Evolutionary conservation across 2,797 vertebrate genomes (phyloP), one percentile per base, ranked within the genome.

Genomic region (Pempheris klunzingeri): DNA sequence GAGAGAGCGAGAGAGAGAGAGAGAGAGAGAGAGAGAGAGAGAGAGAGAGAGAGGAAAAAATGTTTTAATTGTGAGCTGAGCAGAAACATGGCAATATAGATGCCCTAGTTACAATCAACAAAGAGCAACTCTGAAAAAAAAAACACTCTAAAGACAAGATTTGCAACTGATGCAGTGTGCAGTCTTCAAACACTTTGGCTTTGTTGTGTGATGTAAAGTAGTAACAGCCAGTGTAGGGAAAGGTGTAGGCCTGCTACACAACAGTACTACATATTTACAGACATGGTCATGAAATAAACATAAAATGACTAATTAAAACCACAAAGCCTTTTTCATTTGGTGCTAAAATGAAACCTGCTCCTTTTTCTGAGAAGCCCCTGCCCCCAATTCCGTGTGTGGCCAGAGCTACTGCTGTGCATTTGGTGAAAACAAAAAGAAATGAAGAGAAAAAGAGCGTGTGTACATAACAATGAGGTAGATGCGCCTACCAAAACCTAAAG

Each of bases 61-160:
- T 90, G 88, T 94, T 95, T 94, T 96, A 96, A 95, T 96, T 96
- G 95, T 95, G 93, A 93, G 94, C 92, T 72, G 88, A 91, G 87
- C 84, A 91, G 92, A 95, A 95, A 95, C 90, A 91, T 82, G 86
- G 94, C 93, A 93, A 94, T 95, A 95, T 95, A 95, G 95, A 95
- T 95, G 95, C 93, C 95, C 95, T 94, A 96, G 93, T 96, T 96
- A 95, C 94, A 95, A 96, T 95, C 94, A 96, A 94, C 94, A 95
- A 95, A 94, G 92, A 92, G 89, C 82, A 92, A 92, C 84, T 89
- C 79, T 50, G 80, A 66, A 71, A 86, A 78, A 83, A 85, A 84
- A 85, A 81, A 87, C 55, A 85, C 82, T 87, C 86, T 87, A 86
- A 92, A 94, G 86, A 93, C 73, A 83, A 88, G 90, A 94, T 91